Base-by-base conservation (phyloP, 2,113 vertebrate species). In the Cephalopterus ornatus region DNA sequence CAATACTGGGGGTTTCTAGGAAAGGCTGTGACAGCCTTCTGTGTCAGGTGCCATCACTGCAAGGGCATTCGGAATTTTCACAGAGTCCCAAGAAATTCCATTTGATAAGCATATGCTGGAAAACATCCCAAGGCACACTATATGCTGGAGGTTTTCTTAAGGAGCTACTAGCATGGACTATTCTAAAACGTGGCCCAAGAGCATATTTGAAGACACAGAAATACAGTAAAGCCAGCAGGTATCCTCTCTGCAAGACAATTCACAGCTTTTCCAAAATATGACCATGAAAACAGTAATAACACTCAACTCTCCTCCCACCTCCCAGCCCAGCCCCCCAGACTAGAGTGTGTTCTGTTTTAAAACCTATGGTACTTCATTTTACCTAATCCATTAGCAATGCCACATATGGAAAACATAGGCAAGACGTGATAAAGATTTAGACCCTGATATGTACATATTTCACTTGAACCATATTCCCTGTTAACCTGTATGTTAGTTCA, bases 301-400 rank as follows among this genome's bases (percentile, higher is more conserved):
- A 55, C 32, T 35, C 14, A 80, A 3, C 6, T 22, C 0, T 9
- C 7, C 24, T 1, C 6, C 13, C 20, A 12, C 11, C 2, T 32
- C 5, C 16, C 2, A 5, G 13, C 21, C 14, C 9, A 1, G 27
- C 5, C 3, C 10, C 2, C 17, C 16, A 22, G 6, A 22, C 7
- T 8, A 12, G 12, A 44, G 18, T 55, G 21, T 11, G 3, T 7
- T 80, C 9, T 59, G 11, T 14, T 91, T 72, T 23, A n/a, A 18
- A 79, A 28, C 11, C 18, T 12, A 1, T 18, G 28, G 12, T 67
- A 12, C 15, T 77, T n/a, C 14, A 19, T 66, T 84, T 84, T 32
- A 66, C 10, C 7, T 18, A 44, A 56, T 39, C 7, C 37, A 13
- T 6, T 26, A 23, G 3, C 15, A 70, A 47, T 27, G 33, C 5